Conservation (phyloP, 2,888 invertebrate genomes). For the Tricholauxania praeusta region DNA sequence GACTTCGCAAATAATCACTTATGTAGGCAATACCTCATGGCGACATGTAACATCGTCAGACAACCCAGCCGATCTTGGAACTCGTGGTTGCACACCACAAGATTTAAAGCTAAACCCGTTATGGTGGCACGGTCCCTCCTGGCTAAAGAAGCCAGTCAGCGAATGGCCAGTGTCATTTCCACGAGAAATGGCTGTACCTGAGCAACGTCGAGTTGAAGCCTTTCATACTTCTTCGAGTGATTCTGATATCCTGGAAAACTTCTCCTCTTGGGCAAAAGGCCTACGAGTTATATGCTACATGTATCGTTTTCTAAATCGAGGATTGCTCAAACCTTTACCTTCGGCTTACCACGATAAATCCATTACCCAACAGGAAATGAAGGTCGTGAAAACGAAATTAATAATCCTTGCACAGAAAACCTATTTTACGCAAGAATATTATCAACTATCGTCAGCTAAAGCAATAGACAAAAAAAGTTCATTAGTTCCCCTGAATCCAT, state of each 20-base stretch:
- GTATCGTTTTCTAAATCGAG: not conserved
- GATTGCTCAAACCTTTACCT: no score
- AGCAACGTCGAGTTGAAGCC: not conserved
- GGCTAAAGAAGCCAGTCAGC: not conserved
- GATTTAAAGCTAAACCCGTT: slow-evolving; percentile 1
- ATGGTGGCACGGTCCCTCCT: slow-evolving; percentile 38
- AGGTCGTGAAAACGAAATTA: not conserved
- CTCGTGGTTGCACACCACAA: slow-evolving; percentile 12
- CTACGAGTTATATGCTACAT: not conserved
- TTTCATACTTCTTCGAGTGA: not conserved
- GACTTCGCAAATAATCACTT: slow-evolving; percentile 21
- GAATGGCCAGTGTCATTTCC: not conserved
- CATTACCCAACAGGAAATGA: not conserved
- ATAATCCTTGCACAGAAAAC: not conserved
- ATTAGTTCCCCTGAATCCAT: not conserved
- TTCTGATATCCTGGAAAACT: not conserved
- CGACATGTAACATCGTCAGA: slow-evolving; percentile 27
- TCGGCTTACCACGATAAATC: not conserved
- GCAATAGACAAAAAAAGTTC: not conserved
- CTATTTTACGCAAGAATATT: not conserved
- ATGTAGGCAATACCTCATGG: slow-evolving; percentile 10
- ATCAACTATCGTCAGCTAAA: not conserved
- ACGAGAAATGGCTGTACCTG: not conserved
- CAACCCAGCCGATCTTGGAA: slow-evolving; percentile 39
- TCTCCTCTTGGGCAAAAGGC: not conserved